Conservation (phyloP, 1,140 invertebrate species). For the Capitella teleta region DNA sequence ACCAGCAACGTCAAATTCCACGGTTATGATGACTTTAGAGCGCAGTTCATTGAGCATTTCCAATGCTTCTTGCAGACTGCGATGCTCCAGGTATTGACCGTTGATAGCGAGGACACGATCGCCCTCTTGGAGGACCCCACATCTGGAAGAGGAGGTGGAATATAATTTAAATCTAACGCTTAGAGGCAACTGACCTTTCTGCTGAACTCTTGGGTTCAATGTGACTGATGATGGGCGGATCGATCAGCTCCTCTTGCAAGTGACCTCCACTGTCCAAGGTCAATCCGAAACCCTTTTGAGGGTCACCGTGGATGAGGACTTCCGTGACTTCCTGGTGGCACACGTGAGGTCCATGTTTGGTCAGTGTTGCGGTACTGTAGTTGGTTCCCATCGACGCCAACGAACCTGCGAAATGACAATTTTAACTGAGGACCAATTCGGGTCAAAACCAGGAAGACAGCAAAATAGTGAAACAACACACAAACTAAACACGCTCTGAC, state of each 20-base stretch:
- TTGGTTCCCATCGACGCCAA: conserved; percentile 24
- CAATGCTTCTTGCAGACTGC: conserved; percentile 45
- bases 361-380: conserved; percentile 9
- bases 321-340: conserved; percentile 58
- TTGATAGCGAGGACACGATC: conserved; percentile 75
- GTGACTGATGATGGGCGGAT: conserved; percentile 50
- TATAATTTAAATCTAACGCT: no score
- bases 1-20: conserved; percentile 82
- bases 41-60: conserved; percentile 42
- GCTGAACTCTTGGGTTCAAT: conserved; percentile 59
- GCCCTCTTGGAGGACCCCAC: conserved; percentile 66
- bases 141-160: conserved; percentile 34
- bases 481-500: no score
- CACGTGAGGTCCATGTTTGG: conserved; percentile 40
- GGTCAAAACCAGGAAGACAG: no score
- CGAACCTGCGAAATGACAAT: no score
- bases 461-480: no score
- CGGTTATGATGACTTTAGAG: conserved; percentile 47
- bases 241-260: conserved; percentile 19
- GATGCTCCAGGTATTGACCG: conserved; percentile 46
- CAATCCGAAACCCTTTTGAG: conserved; percentile 42
- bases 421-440: no score
- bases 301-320: conserved; percentile 53
- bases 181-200: conserved; percentile 56
- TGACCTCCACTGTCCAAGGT: conserved; percentile 33